Base-by-base conservation (phyloP, 2,888 invertebrate genomes). In the Amitus sp. region DNA sequence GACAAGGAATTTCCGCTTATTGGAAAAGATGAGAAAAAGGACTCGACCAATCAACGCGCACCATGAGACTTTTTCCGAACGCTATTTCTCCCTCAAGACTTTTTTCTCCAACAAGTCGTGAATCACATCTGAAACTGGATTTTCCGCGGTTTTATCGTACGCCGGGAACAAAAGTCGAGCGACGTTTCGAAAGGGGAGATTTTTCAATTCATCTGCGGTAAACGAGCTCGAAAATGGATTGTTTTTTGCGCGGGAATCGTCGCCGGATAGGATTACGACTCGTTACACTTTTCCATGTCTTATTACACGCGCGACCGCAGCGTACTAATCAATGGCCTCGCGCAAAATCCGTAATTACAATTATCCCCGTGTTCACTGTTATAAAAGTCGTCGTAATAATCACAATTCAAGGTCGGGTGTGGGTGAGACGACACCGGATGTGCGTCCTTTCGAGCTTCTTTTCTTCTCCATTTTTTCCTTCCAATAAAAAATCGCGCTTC, bases 321-420 rank as follows among this genome's bases (percentile, higher is more conserved):
- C 23, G 43, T 23, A 23, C 20, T 43, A 43, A 43, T 43, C 43
- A 43, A 43, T 23, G 43, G 23, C 43, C 43, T 43, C 43, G 43
- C 23, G 23, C 51, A 39, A 54, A 63, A 58, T 61, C 42, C 49
- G 42, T 56, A 65, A 65, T 62, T 58, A 50, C 28, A 27, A 30
- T 7, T 65, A 66, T 62, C 59, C 58, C 55, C 65, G 34, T 50
- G 12, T 45, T 33, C 43, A 43, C 43, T 43, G 23, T 43, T 43
- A 43, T 27, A 43, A 43, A 43, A 43, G 43, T 43, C 10, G 27
- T 23, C 23, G 23, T 12, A 43, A 43, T 43, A 43, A 43, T 43
- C 43, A 43, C 23, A 23, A 43, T 43, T 43, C 43, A 43, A 43
- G 43, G 43, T 43, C 43, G 43, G 23, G 12, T 27, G 43, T 43